Base-by-base conservation (phyloP, 2,113 vertebrate species). In the Cavia porcellus region DNA sequence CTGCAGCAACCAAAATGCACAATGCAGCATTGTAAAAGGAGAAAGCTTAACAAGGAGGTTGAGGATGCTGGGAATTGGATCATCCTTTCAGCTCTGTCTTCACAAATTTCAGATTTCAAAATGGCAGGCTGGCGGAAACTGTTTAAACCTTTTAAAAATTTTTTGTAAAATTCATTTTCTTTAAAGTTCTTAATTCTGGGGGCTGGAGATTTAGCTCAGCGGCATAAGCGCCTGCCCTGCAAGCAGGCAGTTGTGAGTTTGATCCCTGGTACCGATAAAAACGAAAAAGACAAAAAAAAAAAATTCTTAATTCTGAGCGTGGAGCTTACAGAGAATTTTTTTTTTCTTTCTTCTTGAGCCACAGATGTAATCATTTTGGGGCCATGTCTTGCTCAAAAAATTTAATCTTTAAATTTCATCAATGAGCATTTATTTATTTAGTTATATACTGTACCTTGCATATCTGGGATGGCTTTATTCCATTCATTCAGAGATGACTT, bases 381-480 rank as follows among this genome's bases (percentile, higher is more conserved):
- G 52, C 47, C 45, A 90, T 88, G 25, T 81, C 81, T 95, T 95
- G 64, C 55, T 93, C 81, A 83, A 32, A 81, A 61, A 85, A 93
- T 89, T 45, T 14, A 28, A 68, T 66, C 62, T 92, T 70, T 61
- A 68, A 91, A 68, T 93, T 93, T 93, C 66, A 74, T 95, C 64
- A 72, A 74, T 86, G 74, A 85, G 89, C 75, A 79, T 89, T 83
- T 94, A 70, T 85, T 82, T 93, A 62, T 81, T 82, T 93, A 62
- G 35, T 90, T 64, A 57, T 90, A 35, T 82, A 90, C 70, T 90
- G 8, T 81, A 80, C 42, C 24, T 55, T 35, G 15, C 47, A 20
- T 92, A 85, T 86, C 70, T 94, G 32, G 70, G 82, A 77, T 74
- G 75, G 72, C 90, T 95, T 96, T 90, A 88, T 93, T 95, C 10